Conservation (phyloP, 23 tunicate species). For the Aplidium turbinatum region DNA sequence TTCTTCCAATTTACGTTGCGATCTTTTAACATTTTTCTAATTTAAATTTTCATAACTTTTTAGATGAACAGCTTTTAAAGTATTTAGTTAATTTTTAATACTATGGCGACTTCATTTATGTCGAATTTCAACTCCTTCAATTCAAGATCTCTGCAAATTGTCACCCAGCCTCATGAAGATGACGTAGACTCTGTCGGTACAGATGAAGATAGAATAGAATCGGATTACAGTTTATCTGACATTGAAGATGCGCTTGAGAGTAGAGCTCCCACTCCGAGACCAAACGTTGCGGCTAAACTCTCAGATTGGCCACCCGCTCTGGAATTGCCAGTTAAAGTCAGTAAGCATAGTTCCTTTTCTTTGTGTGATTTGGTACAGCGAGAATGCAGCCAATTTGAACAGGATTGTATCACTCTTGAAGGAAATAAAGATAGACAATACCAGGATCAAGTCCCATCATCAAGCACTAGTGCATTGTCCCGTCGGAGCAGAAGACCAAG, state of each 20-base stretch:
- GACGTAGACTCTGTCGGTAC: conserved; percentile 21
- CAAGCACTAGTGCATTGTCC: neutral
- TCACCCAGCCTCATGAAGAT: too few species aligned
- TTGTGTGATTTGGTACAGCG: neutral
- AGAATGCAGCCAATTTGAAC: too few species aligned
- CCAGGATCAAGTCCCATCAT: too few species aligned
- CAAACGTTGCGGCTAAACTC: neutral
- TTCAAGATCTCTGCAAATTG: neutral
- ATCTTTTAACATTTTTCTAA: too few species aligned
- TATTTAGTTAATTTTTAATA: too few species aligned
- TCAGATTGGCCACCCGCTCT: neutral
- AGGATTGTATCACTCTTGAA: too few species aligned
- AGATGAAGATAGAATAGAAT: conserved; percentile 52
- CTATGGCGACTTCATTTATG: neutral
- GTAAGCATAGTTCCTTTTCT: neutral
- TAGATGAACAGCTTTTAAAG: too few species aligned
- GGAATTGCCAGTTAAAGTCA: conserved; percentile 12
- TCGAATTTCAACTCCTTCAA: neutral
- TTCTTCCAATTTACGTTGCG: too few species aligned
- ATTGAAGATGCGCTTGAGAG: conserved; percentile 80
- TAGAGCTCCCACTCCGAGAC: conserved; percentile 3
- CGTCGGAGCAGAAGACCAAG: conserved; percentile 4
- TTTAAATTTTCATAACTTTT: too few species aligned
- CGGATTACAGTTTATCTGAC: conserved; percentile 93
- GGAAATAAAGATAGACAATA: neutral